Evolutionary conservation across 2,797 vertebrate species (phyloP), one percentile per base, ranked within the genome.

Genomic region (Pampus argenteus): DNA sequence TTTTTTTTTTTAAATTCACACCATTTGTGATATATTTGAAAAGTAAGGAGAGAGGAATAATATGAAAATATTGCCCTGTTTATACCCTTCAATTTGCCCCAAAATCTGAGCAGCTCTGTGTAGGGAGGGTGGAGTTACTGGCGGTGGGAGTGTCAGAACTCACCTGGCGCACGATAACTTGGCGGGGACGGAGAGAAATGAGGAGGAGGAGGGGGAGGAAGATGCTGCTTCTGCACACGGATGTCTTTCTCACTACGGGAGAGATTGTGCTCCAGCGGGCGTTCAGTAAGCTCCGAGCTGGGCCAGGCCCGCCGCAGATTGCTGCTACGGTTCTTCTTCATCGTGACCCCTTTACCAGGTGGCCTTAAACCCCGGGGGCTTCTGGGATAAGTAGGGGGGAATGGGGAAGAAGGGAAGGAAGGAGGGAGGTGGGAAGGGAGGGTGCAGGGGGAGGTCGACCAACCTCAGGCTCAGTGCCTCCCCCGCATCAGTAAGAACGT

Each of bases 161-260:
- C 87, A 92, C 92, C 92, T 92, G 91, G 89, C 11, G 88, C 85
- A 66, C 90, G 91, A 81, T 92, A 93, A 83, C 88, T 90, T 85
- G 92, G 90, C 9, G 92, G 91, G 89, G 92, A 92, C 31, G 90
- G 89, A 87, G 91, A 92, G 81, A 93, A 92, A 85, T 92, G 92
- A 84, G 92, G 90, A 78, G 89, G 86, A 90, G 91, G 91, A 86
- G 91, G 91, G 77, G 92, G 88, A 84, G 92, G 90, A 90, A 93
- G 92, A 84, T 91, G 92, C 88, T 93, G 97, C 91, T 98, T 98
- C 94, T 94, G 94, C 91, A 97, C 94, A 86, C 96, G 96, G 94
- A 98, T 97, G 95, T 99, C 98, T 95, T 99, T 99, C 92, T 98
- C 98, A 77, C 97, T 97, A 90, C 97, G 97, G 93, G 97, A 98